These are phyloP conservation scores for Procapra przewalskii DNA, from an alignment of 2,113 vertebrate species.

Conservation along the genomic window DNA sequence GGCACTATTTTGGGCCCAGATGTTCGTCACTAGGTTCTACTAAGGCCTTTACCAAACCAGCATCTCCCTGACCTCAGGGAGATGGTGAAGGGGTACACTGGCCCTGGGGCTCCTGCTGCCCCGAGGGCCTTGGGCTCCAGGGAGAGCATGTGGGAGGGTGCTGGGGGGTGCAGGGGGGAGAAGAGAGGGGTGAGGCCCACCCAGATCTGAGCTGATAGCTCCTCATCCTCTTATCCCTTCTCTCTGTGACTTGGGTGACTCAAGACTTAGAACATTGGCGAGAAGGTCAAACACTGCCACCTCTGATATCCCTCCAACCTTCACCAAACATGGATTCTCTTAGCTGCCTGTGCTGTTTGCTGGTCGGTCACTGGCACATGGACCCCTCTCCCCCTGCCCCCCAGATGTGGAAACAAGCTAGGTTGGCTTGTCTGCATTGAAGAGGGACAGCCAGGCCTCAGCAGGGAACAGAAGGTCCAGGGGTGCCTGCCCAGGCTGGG, in stretches of 20 bases:
- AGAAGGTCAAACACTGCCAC: background rate
- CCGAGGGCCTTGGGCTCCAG: background rate
- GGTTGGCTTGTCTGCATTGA: background rate
- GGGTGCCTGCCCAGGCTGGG: background rate
- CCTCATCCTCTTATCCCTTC: background rate
- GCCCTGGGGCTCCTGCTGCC: background rate
- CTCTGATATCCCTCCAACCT: background rate
- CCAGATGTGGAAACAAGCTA: background rate
- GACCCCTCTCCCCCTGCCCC: background rate
- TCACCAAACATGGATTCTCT: background rate
- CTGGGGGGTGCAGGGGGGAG: accelerated
- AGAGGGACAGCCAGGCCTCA: background rate
- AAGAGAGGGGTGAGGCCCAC: background rate
- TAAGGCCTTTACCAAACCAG: background rate
- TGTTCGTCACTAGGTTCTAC: background rate
- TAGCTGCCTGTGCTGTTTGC: background rate
- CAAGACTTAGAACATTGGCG: accelerated
- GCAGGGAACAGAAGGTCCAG: background rate
- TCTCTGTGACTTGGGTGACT: background rate
- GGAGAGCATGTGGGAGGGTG: background rate
- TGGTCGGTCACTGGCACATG: background rate
- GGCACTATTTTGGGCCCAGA: background rate
- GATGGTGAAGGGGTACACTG: accelerated
- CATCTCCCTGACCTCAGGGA: background rate
- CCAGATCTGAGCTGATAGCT: accelerated